These are phyloP conservation scores for Ligdia adustata DNA, from an alignment of 2,888 invertebrate genomes.

Conservation along the genomic window DNA sequence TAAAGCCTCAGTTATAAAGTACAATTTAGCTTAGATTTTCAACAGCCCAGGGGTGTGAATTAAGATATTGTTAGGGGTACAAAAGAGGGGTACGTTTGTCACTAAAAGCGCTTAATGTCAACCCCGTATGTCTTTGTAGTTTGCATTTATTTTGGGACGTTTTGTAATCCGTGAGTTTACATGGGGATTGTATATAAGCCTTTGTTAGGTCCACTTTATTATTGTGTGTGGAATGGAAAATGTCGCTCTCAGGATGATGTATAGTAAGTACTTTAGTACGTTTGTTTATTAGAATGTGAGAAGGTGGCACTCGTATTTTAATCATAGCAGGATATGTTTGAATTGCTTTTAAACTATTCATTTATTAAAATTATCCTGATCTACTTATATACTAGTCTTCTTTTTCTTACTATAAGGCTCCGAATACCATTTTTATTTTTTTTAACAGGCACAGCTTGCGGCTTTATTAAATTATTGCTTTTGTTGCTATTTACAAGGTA, in stretches of 20 bases:
- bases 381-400: no score
- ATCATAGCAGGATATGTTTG: not conserved
- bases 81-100: constrained; percentile 52
- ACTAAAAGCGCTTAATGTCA: constrained; percentile 76
- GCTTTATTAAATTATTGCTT: no score
- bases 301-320: not conserved
- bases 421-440: no score
- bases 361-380: no score
- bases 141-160: constrained; percentile 46
- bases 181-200: constrained; percentile 29
- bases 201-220: constrained; percentile 21
- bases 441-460: no score
- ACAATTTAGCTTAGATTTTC: constrained; percentile 31
- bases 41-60: constrained; percentile 77
- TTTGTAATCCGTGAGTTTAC: constrained; percentile 28
- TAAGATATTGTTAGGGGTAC: constrained; percentile 74
- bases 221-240: constrained; percentile 23
- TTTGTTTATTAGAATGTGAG: not conserved
- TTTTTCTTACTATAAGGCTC: no score
- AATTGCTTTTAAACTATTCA: no score
- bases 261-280: not conserved
- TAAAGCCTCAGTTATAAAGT: constrained; percentile 33
- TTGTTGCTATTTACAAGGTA: no score
- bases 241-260: constrained; percentile 23
- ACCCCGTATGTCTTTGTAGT: constrained; percentile 71